Percentiles rank a stretch among this genome's conserved stretches.
These are phyloP conservation scores for Tethya wilhelma DNA, from an alignment of 37 sponge, comb jelly and placozoan genomes.

Conservation along the genomic window DNA sequence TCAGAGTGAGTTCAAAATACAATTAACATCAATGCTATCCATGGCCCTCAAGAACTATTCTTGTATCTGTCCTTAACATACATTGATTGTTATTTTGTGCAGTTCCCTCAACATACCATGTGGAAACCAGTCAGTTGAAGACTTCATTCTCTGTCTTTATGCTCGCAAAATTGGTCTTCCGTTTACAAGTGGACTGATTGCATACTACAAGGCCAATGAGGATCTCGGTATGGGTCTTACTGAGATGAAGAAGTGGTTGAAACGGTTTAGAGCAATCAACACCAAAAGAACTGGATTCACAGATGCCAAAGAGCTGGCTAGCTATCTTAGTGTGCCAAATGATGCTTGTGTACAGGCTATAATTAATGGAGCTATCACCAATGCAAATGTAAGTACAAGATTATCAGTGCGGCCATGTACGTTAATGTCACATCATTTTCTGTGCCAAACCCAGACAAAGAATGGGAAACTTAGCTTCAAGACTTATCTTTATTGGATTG, in stretches of 20 bases:
- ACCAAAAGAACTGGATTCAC: constrained; percentile 48
- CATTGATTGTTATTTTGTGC: neutral
- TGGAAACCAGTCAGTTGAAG: constrained; percentile 33
- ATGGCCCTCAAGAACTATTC: neutral
- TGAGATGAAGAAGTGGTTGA: constrained; percentile 26
- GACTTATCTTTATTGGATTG: constrained; percentile 25
- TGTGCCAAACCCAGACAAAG: neutral
- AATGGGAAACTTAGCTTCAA: constrained; percentile 18
- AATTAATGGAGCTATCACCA: neutral
- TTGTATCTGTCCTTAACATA: neutral
- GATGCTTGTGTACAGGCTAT: constrained; percentile 34
- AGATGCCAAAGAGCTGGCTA: constrained; percentile 23
- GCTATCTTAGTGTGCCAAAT: constrained; percentile 38
- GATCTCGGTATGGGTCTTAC: neutral
- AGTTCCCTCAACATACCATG: constrained; percentile 19
- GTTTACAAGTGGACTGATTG: constrained; percentile 31
- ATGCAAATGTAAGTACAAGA: neutral
- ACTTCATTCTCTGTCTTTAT: constrained; percentile 10
- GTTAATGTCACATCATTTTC: neutral
- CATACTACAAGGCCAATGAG: constrained; percentile 1
- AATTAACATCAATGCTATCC: neutral
- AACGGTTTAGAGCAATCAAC: constrained; percentile 41
- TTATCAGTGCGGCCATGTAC: neutral
- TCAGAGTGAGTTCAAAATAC: neutral
- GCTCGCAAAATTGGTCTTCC: constrained; percentile 31